phyloP scores from a whole-genome alignment of 2,888 invertebrate genomes.

The Drosophila kokeensis region DNA sequence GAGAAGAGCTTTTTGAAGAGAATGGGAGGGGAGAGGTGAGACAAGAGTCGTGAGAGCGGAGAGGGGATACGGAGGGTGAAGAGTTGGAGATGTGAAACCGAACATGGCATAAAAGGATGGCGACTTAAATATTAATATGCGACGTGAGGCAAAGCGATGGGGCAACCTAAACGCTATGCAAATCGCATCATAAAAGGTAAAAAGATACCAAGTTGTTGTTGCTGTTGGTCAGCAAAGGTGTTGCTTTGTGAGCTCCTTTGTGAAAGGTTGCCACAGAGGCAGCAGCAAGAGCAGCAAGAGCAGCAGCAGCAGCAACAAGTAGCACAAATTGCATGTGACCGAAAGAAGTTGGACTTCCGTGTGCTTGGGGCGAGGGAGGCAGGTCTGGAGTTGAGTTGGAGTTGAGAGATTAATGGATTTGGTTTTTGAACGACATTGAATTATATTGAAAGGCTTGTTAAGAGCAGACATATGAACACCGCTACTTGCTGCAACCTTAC shows the following conservation, averaged over 20 bases:
- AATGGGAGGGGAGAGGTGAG: background rate
- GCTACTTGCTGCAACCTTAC: slow-evolving; percentile 12
- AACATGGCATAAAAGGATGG: slow-evolving; percentile 76
- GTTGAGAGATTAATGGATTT: slow-evolving; percentile 63
- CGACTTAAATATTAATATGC: slow-evolving; percentile 78
- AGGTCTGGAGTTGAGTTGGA: slow-evolving; percentile 13
- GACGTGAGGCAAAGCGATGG: slow-evolving; percentile 52
- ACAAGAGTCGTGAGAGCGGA: background rate
- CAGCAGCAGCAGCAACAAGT: slow-evolving; percentile 71
- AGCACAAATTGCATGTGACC: slow-evolving; percentile 70
- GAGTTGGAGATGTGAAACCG: slow-evolving; percentile 65
- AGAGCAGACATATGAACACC: slow-evolving; percentile 61
- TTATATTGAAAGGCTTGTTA: slow-evolving; percentile 66
- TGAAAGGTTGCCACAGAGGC: slow-evolving; percentile 45
- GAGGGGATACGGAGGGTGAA: slow-evolving; percentile 5
- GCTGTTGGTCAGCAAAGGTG: slow-evolving; percentile 61
- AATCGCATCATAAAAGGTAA: slow-evolving; percentile 73
- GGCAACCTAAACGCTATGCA: slow-evolving; percentile 78
- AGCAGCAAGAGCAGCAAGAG: slow-evolving; percentile 8
- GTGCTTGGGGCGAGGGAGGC: slow-evolving; percentile 16
- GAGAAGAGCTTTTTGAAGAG: slow-evolving; percentile 48
- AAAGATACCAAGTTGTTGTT: slow-evolving; percentile 51
- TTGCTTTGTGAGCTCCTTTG: slow-evolving; percentile 56
- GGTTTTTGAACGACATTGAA: slow-evolving; percentile 57
- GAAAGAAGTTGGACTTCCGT: slow-evolving; percentile 20